Evolutionary conservation across 64 coral and sea anemone genomes (phyloP).

Genomic region (Montipora cactus): DNA sequence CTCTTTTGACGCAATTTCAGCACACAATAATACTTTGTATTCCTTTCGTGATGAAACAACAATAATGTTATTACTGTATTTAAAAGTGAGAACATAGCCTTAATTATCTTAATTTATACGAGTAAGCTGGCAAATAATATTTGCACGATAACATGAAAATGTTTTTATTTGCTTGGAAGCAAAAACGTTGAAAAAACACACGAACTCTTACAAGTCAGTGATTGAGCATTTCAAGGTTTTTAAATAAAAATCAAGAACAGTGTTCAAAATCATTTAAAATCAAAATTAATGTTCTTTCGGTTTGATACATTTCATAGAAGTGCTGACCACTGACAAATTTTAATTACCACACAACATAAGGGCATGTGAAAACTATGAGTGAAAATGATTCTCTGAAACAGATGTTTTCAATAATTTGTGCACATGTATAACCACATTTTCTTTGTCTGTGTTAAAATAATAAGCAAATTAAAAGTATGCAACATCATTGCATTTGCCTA

Average conservation of each 20-base stretch:
- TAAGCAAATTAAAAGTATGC: too few relatives aligned
- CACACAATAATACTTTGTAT: too few relatives aligned
- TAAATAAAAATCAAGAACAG: background rate
- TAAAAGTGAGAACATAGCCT: background rate
- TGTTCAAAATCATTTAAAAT: too few relatives aligned
- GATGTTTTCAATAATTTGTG: conserved; percentile 10
- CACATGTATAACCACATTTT: background rate
- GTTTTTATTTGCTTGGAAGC: background rate
- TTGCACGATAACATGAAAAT: too few relatives aligned
- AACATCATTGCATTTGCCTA: background rate
- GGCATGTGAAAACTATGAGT: background rate
- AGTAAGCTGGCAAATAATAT: too few relatives aligned
- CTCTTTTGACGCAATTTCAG: too few relatives aligned
- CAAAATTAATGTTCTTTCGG: background rate
- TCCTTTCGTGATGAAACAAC: too few relatives aligned
- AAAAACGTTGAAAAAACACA: background rate
- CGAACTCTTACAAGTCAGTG: background rate
- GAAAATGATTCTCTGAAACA: background rate
- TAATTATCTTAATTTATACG: background rate
- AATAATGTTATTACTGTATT: background rate
- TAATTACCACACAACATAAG: background rate
- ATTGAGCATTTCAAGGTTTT: background rate
- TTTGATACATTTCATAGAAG: background rate
- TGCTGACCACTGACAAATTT: background rate
- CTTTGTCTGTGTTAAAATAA: background rate